Evolutionary conservation across 1,140 invertebrate species (phyloP), one percentile per base, ranked within the genome.

Genomic region (Ceratina calcarata): DNA sequence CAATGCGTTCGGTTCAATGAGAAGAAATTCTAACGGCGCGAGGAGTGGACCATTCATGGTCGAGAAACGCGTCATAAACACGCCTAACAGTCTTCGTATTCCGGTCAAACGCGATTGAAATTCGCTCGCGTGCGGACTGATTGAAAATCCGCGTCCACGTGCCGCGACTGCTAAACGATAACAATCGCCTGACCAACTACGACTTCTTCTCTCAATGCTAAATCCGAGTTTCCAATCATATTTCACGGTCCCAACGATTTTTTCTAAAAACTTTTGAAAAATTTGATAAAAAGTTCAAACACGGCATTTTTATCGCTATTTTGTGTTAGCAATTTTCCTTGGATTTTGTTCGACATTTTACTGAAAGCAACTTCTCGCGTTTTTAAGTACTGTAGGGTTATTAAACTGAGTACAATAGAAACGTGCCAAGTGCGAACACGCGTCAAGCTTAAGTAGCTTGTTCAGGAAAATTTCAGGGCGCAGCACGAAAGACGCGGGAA

Each of bases 111-210:
- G 8, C 15, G 73, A 16, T 61, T n/a, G 37, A 61, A 49, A 45
- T 51, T 60, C 65, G 20, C 22, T 18, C 20, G 20, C 37, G 22
- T 27, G 53, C 22, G 32, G 20, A 7, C n/a, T n/a, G 58, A 78
- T 70, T 78, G 75, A 78, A 78, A 78, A 78, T 45, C 37, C 45
- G 7, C 6, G 15, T 55, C 67, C 67, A 78, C 75, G 76, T 78
- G 76, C 27, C 3, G 0, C n/a, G 76, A 62, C 70, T 78, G 15
- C 20, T 20, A 6, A 51, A 61, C 8, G 8, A 37, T 20, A 70
- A 57, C n/a, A 57, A 70, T 15, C 51, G 24, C 4, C n/a, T 22
- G 22, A 8, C 16, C 12, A 32, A 16, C 8, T 16, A 15, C 51
- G 18, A 1, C n/a, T 0, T 3, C 16, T 49, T 12, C 2, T 16